Conservation (phyloP, 2,797 vertebrate genomes). For the Hydrolagus colliei region DNA sequence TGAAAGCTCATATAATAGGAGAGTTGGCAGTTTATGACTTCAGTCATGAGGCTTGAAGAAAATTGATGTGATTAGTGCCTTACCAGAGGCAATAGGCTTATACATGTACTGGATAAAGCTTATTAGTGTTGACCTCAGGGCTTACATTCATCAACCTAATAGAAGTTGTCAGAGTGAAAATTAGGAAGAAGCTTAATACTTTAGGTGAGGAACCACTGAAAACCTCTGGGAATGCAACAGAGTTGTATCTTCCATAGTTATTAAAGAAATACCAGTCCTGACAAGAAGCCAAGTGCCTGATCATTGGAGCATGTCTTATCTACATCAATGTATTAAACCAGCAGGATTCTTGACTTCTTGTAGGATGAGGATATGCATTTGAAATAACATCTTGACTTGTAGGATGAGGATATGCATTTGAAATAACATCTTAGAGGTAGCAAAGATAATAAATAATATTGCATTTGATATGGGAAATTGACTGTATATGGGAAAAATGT, state of each 20-base stretch:
- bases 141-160: conserved; percentile 18
- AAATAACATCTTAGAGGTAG: not conserved
- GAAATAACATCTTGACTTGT: not conserved
- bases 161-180: conserved; percentile 24
- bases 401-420: not conserved
- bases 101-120: conserved; percentile 26
- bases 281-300: conserved; percentile 14
- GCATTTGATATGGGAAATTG: too few species aligned
- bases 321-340: not conserved
- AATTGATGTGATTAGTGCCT: conserved; percentile 18
- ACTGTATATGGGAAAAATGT: too few species aligned
- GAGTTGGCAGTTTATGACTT: conserved; percentile 7
- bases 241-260: not conserved
- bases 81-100: conserved; percentile 26
- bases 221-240: conserved; percentile 9
- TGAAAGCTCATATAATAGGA: not conserved
- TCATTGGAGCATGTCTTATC: not conserved
- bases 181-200: conserved; percentile 15
- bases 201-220: not conserved
- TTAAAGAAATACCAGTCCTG: not conserved
- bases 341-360: not conserved
- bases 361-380: not conserved
- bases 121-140: conserved; percentile 25
- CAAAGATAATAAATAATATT: not conserved
- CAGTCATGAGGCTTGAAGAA: not conserved